Conservation (phyloP, 2,888 invertebrate species). For the Smittia sp. region DNA sequence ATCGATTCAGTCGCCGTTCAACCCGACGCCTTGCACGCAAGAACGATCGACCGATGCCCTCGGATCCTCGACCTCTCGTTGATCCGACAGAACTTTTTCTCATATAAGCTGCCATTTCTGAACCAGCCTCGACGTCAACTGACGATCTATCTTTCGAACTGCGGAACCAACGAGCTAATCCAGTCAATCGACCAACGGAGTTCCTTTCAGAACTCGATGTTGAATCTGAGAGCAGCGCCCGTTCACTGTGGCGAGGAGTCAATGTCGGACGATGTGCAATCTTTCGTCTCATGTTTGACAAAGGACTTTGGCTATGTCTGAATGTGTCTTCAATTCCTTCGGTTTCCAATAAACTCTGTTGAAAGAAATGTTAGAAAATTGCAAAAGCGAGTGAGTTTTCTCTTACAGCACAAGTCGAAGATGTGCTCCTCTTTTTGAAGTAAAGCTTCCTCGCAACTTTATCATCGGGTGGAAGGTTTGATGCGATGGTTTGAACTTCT, state of each 20-base stretch:
- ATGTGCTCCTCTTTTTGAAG: slow-evolving; percentile 85
- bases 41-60: slow-evolving; percentile 63
- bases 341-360: slow-evolving; percentile 77
- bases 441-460: slow-evolving; percentile 76
- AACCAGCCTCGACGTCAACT: slow-evolving; percentile 58
- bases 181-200: slow-evolving; percentile 63
- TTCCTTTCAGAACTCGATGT: slow-evolving; percentile 54
- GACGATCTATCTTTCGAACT: slow-evolving; percentile 57
- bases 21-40: slow-evolving; percentile 83
- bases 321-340: slow-evolving; percentile 71
- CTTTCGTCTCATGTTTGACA: slow-evolving; percentile 71
- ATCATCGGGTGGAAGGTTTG: slow-evolving; percentile 68
- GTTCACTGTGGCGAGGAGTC: slow-evolving; percentile 81
- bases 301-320: slow-evolving; percentile 73
- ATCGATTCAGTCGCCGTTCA: slow-evolving; percentile 83
- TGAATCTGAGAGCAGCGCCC: slow-evolving; percentile 63
- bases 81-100: slow-evolving; percentile 55
- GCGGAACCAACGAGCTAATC: slow-evolving; percentile 68
- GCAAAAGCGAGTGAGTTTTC: slow-evolving; percentile 42
- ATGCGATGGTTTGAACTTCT: slow-evolving; percentile 48
- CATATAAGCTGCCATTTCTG: slow-evolving; percentile 60
- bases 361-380: neutral
- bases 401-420: slow-evolving; percentile 79
- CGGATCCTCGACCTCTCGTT: slow-evolving; percentile 52
- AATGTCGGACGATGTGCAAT: slow-evolving; percentile 58